Percentiles rank a stretch among this genome's conserved stretches.
Evolutionary conservation across 2,113 vertebrate genomes (phyloP).

Genomic region (Pelvicachromis taeniatus): DNA sequence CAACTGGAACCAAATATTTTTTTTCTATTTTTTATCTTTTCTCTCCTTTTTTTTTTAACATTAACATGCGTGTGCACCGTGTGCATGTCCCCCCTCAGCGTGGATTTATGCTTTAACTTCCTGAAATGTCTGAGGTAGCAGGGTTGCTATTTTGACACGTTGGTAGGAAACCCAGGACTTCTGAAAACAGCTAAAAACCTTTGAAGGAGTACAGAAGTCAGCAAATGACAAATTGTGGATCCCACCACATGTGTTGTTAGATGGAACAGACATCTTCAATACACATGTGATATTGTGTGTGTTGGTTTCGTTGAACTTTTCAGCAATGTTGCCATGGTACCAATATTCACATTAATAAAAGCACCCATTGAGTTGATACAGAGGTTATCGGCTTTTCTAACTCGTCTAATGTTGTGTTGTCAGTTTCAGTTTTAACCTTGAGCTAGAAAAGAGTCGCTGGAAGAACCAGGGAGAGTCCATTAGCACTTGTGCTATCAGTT

Average conservation of each 20-base stretch:
- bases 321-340: background rate
- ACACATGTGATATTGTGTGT: no score
- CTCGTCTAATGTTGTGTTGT: background rate
- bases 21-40: no score
- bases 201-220: background rate
- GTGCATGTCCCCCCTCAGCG: no score
- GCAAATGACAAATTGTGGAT: background rate
- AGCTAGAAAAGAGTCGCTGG: background rate
- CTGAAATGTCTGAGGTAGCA: no score
- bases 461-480: background rate
- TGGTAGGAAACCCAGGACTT: background rate
- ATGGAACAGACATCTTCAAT: background rate
- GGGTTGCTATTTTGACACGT: no score
- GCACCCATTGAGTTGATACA: background rate
- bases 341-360: background rate
- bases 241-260: no score
- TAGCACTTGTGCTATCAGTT: background rate
- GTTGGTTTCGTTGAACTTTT: background rate
- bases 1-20: no score
- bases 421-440: background rate
- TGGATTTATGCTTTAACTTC: no score
- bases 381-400: background rate
- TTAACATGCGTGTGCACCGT: no score
- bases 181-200: background rate
- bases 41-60: no score